These are phyloP conservation scores for Pteruthius melanotis DNA, from an alignment of 2,113 vertebrate genomes.

Conservation along the genomic window DNA sequence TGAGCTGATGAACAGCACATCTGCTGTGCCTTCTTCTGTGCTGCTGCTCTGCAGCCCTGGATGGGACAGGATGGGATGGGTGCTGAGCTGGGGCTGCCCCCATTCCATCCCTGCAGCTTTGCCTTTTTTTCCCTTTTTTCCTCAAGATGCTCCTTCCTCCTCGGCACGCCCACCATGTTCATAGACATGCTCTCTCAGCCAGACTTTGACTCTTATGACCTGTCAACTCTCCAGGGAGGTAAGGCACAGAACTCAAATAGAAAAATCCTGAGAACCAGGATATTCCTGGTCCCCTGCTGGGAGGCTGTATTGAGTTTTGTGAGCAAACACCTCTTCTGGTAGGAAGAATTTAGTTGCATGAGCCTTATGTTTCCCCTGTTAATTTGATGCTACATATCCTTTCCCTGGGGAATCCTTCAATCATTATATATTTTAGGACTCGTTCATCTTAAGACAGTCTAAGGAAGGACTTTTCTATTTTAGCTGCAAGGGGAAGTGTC, in stretches of 20 bases:
- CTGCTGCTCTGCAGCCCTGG: fast-evolving
- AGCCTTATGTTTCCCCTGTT: neutral
- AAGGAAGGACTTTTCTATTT: neutral
- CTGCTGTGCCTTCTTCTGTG: neutral
- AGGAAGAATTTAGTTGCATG: neutral
- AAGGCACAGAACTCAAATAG: conserved; percentile 16
- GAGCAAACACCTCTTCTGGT: neutral
- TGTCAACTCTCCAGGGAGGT: conserved; percentile 81
- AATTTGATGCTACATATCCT: neutral
- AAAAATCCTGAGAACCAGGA: neutral
- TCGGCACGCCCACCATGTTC: conserved; percentile 92
- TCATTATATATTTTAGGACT: neutral
- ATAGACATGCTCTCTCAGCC: conserved; percentile 86
- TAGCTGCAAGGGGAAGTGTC: neutral
- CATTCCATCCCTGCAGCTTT: neutral
- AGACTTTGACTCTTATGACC: conserved; percentile 74
- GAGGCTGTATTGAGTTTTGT: neutral
- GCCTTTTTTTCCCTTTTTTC: neutral
- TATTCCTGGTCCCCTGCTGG: neutral
- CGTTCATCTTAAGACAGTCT: neutral
- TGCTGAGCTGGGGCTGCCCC: neutral
- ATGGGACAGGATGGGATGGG: fast-evolving
- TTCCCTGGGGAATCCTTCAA: neutral
- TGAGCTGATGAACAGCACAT: fast-evolving
- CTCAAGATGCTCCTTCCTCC: conserved; percentile 75